Conservation (phyloP, 1,140 invertebrate genomes). For the Euglossa dilemma region DNA sequence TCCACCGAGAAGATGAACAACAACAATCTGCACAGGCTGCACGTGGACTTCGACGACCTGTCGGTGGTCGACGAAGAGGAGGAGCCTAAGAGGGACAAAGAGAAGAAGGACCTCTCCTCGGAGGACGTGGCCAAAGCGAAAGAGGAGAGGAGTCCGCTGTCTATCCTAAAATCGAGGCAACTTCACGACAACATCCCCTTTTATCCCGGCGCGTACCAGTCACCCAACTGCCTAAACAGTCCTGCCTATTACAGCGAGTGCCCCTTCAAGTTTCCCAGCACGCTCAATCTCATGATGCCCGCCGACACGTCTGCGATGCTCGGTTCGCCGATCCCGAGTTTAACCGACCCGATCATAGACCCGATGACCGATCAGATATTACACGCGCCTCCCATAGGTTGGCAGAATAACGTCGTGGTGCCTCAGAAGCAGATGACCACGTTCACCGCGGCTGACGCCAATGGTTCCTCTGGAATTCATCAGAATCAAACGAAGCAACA, state of each 20-base stretch:
- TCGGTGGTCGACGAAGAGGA: slow-evolving; percentile 90
- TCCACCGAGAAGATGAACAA: slow-evolving; percentile 74
- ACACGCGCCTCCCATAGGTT: slow-evolving; percentile 57
- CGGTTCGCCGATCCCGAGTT: slow-evolving; percentile 42
- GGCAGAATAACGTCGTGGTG: slow-evolving; percentile 59
- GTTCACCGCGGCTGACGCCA: neutral
- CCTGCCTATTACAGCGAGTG: slow-evolving; percentile 68
- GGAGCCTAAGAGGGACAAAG: slow-evolving; percentile 73
- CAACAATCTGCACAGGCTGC: slow-evolving; percentile 74
- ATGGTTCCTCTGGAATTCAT: neutral
- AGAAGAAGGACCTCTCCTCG: slow-evolving; percentile 45
- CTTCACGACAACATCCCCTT: slow-evolving; percentile 65
- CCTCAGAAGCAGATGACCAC: slow-evolving; percentile 28
- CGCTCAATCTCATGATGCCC: slow-evolving; percentile 54
- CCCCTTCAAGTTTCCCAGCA: slow-evolving; percentile 72
- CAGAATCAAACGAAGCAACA: slow-evolving; percentile 7
- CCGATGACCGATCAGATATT: slow-evolving; percentile 34
- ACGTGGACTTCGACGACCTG: slow-evolving; percentile 88
- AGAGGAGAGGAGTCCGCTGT: slow-evolving; percentile 16
- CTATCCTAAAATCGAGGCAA: slow-evolving; percentile 40
- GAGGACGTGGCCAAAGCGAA: slow-evolving; percentile 38
- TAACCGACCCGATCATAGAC: slow-evolving; percentile 14
- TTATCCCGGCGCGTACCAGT: slow-evolving; percentile 59
- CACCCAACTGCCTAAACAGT: slow-evolving; percentile 25
- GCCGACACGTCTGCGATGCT: slow-evolving; percentile 37